Conservation (phyloP, 1,140 invertebrate species). For the Drosophila sechellia region DNA sequence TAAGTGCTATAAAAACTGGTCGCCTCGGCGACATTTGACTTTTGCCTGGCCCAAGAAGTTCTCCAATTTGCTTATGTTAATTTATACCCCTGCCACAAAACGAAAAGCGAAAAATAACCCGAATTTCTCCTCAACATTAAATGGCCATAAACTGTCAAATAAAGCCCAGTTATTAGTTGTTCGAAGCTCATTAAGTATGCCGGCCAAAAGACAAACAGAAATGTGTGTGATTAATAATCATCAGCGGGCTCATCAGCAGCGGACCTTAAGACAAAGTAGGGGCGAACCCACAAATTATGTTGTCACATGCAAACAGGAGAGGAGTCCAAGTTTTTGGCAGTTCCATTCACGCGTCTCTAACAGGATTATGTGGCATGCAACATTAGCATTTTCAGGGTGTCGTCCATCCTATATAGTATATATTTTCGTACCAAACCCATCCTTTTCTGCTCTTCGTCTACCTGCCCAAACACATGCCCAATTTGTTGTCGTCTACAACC, state of each 20-base stretch:
- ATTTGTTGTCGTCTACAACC: constrained; percentile 54
- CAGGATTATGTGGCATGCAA: constrained; percentile 80
- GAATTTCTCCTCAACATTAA: constrained; percentile 57
- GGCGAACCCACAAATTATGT: constrained; percentile 77
- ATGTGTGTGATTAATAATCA: constrained; percentile 71
- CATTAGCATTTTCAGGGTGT: constrained; percentile 62
- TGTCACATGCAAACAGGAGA: constrained; percentile 72
- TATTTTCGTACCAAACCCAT: constrained; percentile 20
- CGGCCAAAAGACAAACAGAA: constrained; percentile 51
- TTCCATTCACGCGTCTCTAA: constrained; percentile 73
- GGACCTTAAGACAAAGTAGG: constrained; percentile 47
- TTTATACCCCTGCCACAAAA: constrained; percentile 20
- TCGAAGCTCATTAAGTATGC: constrained; percentile 76
- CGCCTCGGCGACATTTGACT: constrained; percentile 57
- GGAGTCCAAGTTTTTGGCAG: constrained; percentile 16
- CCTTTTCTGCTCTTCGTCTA: constrained; percentile 30
- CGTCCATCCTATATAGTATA: not conserved
- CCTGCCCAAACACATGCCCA: constrained; percentile 56
- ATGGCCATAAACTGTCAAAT: constrained; percentile 78
- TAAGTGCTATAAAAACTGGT: constrained; percentile 57
- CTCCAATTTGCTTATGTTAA: constrained; percentile 28
- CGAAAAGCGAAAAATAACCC: not conserved
- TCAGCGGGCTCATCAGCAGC: constrained; percentile 26
- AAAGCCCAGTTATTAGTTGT: constrained; percentile 66
- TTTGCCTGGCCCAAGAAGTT: constrained; percentile 26